Evolutionary conservation across 2,797 vertebrate genomes (phyloP), one percentile per base, ranked within the genome.

Genomic region (Diplodus sargus): DNA sequence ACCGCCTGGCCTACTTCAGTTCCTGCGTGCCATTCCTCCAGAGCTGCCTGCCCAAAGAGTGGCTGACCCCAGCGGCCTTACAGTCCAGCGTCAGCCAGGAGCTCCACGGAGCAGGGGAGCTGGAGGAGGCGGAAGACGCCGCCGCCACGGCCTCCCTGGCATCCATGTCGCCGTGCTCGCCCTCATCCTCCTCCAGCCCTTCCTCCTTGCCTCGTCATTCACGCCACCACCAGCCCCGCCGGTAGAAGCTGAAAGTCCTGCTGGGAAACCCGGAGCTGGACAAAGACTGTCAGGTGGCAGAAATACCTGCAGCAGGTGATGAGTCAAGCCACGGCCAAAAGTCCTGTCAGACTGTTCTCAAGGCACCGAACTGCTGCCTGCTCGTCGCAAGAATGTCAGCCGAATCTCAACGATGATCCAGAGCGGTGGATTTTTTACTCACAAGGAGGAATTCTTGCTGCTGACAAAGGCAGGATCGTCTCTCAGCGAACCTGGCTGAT

Each of bases 21-120:
- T 99, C 98, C 79, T 99, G 98, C 28, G 98, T 99, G 86, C 98
- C 98, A 4, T 99, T 99, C 88, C 97, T 99, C 25, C 98, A 99
- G 96, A 99, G 97, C 94, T 99, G 98, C 89, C 95, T 99, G 93
- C 98, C 98, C 1, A 98, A 97, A 93, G 98, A 99, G 95, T 99
- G 98, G 98, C 95, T 99, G 64, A 99, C 98, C 2, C 98, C 98
- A 0, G 98, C 97, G 1, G 98, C 98, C 73, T 95, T 99, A 90
- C 98, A 99, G 94, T 97, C 97, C 65, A 99, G 97, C 12, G 97
- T 99, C 77, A 99, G 97, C 94, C 98, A 99, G 92, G 98, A 99
- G 94, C 97, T 99, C 18, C 97, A 97, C 1, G 94, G 96, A 4
- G 97, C 94, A 71, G 96, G 97, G 81, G 97, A 99, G 87, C 97